These are phyloP conservation scores for Zaprionus inermis DNA, from an alignment of 1,140 invertebrate genomes.

Conservation along the genomic window DNA sequence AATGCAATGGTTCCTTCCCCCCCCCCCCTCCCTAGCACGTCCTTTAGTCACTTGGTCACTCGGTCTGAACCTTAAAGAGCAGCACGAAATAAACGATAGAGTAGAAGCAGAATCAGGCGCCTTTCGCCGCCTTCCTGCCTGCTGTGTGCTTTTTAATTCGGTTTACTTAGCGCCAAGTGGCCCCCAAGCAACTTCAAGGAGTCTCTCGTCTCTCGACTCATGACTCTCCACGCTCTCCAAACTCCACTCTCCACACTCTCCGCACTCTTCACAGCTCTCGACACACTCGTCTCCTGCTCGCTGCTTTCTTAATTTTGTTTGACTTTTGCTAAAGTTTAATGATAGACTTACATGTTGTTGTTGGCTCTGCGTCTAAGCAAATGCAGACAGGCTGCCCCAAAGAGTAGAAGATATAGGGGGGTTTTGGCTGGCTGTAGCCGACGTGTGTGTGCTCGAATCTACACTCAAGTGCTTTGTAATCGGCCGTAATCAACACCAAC, in stretches of 20 bases:
- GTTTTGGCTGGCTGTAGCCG: background rate
- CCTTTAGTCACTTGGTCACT: conserved; percentile 43
- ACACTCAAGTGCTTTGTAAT: conserved; percentile 68
- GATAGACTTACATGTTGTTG: conserved; percentile 59
- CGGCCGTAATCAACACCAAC: conserved; percentile 70
- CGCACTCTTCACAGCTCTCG: background rate
- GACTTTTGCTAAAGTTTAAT: conserved; percentile 77
- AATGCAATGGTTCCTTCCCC: conserved; percentile 7
- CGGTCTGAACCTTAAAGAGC: conserved; percentile 57
- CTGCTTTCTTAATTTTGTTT: conserved; percentile 76
- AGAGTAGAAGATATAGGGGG: background rate
- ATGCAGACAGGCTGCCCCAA: conserved; percentile 28
- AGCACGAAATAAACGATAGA: conserved; percentile 23
- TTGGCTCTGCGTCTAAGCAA: conserved; percentile 50
- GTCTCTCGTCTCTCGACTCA: conserved; percentile 13
- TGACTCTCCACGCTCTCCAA: background rate
- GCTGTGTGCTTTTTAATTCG: conserved; percentile 73
- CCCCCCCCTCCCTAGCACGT: background rate
- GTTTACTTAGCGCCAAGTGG: conserved; percentile 66
- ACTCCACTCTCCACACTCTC: background rate
- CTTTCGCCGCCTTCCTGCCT: background rate
- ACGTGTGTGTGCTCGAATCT: conserved; percentile 22
- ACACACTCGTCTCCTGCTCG: conserved; percentile 9
- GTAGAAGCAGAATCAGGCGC: background rate
- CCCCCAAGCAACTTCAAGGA: conserved; percentile 52